phyloP scores from a whole-genome alignment of 2,888 invertebrate species.

The Drosophila neonasuta region DNA sequence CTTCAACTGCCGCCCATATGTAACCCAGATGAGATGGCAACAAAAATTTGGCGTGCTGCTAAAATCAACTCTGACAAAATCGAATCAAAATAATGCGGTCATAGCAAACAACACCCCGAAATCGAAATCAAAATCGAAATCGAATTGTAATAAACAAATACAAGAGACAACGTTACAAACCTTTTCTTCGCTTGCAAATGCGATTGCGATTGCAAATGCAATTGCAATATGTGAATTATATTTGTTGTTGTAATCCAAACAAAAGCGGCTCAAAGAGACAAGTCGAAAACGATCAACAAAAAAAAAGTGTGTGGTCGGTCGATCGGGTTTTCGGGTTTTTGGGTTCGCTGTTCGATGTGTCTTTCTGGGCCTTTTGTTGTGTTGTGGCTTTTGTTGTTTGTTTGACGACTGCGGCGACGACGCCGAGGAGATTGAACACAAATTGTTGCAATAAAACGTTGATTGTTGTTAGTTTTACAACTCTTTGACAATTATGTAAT shows the following conservation, averaged over 20 bases:
- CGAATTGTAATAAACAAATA: conserved; percentile 32
- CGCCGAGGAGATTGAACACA: conserved; percentile 57
- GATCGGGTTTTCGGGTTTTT: conserved; percentile 9
- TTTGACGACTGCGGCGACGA: too few species aligned
- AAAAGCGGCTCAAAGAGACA: conserved; percentile 39
- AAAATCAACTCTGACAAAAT: conserved; percentile 28
- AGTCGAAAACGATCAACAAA: not conserved
- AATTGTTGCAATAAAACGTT: conserved; percentile 73
- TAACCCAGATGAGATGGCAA: conserved; percentile 3
- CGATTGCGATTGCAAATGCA: conserved; percentile 30
- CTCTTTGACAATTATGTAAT: conserved; percentile 75
- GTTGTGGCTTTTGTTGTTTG: conserved; percentile 51
- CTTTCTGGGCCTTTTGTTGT: conserved; percentile 11
- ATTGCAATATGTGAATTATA: conserved; percentile 58
- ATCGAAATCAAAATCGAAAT: conserved; percentile 17
- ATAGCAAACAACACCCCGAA: conserved; percentile 24
- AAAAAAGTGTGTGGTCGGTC: conserved; percentile 4
- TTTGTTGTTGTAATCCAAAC: conserved; percentile 65
- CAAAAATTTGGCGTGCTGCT: not conserved
- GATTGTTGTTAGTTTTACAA: conserved; percentile 69
- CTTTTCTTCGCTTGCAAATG: conserved; percentile 33
- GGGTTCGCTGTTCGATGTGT: conserved; percentile 20
- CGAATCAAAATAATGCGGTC: conserved; percentile 49
- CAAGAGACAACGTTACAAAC: conserved; percentile 32
- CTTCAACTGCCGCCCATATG: not conserved